Conservation (phyloP, 2,888 invertebrate species). For the Eudemis profundana region DNA sequence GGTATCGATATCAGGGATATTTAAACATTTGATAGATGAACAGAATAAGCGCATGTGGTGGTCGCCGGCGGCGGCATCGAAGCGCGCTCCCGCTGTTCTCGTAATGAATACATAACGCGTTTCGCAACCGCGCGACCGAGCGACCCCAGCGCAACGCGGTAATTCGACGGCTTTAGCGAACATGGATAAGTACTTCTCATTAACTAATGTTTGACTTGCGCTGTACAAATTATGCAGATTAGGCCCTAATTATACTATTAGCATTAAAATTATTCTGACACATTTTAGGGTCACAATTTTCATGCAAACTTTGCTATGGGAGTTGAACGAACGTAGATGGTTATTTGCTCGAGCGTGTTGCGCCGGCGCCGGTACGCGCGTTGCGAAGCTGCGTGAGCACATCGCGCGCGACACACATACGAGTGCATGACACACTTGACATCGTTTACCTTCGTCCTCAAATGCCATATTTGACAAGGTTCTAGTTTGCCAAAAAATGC, state of each 20-base stretch:
- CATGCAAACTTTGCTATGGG: not conserved
- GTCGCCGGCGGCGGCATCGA: conserved; percentile 12
- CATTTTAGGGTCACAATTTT: conserved; percentile 1
- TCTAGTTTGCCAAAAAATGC: not conserved
- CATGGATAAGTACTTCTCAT: conserved; percentile 17
- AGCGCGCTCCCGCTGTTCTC: conserved; percentile 26
- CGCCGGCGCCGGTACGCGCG: conserved; percentile 2
- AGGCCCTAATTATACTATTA: not conserved
- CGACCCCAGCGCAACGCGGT: conserved; percentile 15
- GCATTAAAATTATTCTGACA: not conserved
- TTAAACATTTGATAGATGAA: not conserved
- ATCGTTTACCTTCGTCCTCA: conserved; percentile 17
- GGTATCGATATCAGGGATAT: too few relatives aligned
- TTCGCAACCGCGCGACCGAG: conserved; percentile 24
- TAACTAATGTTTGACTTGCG: conserved; percentile 17
- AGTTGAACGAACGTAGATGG: not conserved
- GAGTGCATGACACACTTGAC: conserved; percentile 27
- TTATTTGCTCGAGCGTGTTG: conserved; percentile 3
- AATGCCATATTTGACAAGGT: conserved; percentile 1
- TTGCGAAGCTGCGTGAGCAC: conserved; percentile 28
- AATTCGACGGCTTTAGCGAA: conserved; percentile 16
- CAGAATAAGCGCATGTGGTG: not conserved
- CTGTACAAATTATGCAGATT: not conserved
- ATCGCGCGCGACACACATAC: conserved; percentile 24
- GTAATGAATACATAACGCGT: conserved; percentile 43